Conservation (phyloP, 2,113 vertebrate genomes). For the Panthera tigris region DNA sequence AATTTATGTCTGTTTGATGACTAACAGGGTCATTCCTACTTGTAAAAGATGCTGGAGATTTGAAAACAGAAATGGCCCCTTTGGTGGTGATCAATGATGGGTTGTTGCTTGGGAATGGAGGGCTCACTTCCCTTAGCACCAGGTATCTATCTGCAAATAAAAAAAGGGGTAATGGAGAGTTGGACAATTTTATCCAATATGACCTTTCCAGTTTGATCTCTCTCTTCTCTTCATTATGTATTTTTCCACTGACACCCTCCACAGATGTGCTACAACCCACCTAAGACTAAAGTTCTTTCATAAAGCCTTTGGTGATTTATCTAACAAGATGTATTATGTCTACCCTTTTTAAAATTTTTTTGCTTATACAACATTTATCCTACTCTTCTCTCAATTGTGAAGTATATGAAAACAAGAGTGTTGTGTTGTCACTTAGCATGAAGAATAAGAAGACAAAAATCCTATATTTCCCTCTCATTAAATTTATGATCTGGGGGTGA, state of each 20-base stretch:
- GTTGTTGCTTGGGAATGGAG: not conserved
- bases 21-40: not conserved
- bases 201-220: not conserved
- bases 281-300: not conserved
- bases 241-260: not conserved
- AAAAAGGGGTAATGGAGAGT: too few species aligned
- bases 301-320: not conserved
- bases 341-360: not conserved
- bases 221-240: not conserved
- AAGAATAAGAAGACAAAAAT: not conserved
- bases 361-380: not conserved
- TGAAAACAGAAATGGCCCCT: not conserved
- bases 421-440: not conserved
- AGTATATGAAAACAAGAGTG: not conserved
- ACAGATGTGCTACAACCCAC: not conserved
- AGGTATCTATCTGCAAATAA: not conserved
- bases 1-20: not conserved
- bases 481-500: not conserved
- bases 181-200: not conserved
- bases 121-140: not conserved
- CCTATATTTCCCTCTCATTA: not conserved
- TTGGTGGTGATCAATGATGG: not conserved
- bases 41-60: not conserved
- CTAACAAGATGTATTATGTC: not conserved
- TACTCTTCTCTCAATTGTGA: not conserved